Conservation (phyloP, 1,140 invertebrate species). For the Acyrthosiphon pisum region DNA sequence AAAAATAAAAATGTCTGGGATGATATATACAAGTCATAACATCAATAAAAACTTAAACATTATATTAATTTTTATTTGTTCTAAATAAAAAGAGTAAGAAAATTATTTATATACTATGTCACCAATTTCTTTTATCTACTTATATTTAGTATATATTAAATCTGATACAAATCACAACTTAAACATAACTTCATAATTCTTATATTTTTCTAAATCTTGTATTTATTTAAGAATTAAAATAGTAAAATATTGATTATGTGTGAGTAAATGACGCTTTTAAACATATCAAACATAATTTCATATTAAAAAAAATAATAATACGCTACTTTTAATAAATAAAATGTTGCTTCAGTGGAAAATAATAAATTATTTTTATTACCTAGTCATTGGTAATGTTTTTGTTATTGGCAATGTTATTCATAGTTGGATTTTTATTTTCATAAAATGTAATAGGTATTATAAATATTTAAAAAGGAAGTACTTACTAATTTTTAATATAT, state of each 20-base stretch:
- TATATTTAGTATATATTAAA: neutral
- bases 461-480: constrained; percentile 2
- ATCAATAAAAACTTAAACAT: neutral
- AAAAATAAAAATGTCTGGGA: neutral
- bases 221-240: neutral
- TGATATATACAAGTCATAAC: neutral
- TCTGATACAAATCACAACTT: neutral
- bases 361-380: neutral
- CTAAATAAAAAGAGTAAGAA: neutral
- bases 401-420: too few species aligned
- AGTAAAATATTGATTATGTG: neutral
- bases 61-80: too few species aligned
- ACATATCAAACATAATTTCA: neutral
- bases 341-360: neutral
- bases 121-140: neutral
- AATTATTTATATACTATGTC: neutral
- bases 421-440: neutral
- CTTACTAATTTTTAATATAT: constrained; percentile 27
- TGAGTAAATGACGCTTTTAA: neutral
- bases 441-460: neutral
- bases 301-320: neutral
- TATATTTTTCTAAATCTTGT: neutral
- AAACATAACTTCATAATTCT: neutral
- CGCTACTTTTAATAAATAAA: neutral
- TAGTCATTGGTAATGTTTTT: too few species aligned